Evolutionary conservation across 2,888 invertebrate species (phyloP).

Genomic region (Rugalucina vietnamica): DNA sequence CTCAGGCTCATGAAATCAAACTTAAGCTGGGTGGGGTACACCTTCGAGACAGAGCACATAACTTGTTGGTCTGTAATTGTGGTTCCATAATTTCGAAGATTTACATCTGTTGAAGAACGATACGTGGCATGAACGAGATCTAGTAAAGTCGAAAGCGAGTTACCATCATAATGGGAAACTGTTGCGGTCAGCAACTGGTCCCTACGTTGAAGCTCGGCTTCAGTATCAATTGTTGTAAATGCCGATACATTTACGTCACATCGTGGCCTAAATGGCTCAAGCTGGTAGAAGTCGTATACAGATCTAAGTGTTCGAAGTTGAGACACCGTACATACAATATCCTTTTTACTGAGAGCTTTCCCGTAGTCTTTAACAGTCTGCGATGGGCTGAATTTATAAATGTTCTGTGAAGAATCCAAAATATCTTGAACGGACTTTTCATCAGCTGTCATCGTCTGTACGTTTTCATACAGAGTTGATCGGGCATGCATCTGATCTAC

Average conservation of each 20-base stretch:
- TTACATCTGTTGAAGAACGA: not conserved
- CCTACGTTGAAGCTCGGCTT: not conserved
- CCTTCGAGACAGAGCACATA: not conserved
- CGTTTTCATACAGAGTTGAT: not conserved
- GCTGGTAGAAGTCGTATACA: not conserved
- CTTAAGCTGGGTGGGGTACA: not conserved
- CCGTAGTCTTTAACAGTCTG: not conserved
- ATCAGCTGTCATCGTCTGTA: not conserved
- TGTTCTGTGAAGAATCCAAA: not conserved
- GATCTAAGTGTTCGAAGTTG: not conserved
- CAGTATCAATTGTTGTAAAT: not conserved
- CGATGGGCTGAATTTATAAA: not conserved
- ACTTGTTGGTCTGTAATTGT: not conserved
- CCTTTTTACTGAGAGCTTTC: not conserved
- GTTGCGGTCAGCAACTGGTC: not conserved
- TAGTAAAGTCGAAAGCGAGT: not conserved
- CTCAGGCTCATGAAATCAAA: not conserved
- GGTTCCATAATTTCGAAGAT: not conserved
- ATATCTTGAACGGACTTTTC: not conserved
- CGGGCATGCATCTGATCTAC: not conserved
- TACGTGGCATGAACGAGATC: not conserved
- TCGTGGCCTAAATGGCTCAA: not conserved
- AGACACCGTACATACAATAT: not conserved
- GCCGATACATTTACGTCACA: not conserved
- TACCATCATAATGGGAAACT: not conserved